A percentile compares a stretch with the other conserved stretches of the same genome.
Evolutionary conservation across 1,140 invertebrate species (phyloP).

Genomic region (Diachasma alloeum): DNA sequence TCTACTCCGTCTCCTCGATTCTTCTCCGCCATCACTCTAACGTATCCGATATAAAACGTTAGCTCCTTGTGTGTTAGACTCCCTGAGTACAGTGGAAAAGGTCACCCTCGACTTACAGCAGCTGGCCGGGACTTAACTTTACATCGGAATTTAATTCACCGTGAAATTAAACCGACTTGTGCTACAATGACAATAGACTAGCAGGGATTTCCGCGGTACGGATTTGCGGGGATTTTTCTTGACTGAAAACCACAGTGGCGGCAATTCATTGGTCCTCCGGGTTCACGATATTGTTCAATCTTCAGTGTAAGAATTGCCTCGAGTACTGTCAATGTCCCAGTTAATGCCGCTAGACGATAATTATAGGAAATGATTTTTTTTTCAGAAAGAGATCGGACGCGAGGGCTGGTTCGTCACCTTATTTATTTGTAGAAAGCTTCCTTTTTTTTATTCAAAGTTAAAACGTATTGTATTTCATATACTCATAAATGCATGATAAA

Average conservation of each 20-base stretch:
- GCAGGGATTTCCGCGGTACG: slow-evolving; percentile 54
- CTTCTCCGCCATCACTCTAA: slow-evolving; percentile 22
- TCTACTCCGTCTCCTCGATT: slow-evolving; percentile 8
- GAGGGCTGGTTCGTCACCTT: too few relatives aligned
- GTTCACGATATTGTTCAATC: too few relatives aligned
- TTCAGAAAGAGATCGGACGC: too few relatives aligned
- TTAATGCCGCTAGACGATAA: too few relatives aligned
- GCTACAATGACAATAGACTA: slow-evolving; percentile 54
- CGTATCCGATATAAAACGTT: slow-evolving; percentile 8
- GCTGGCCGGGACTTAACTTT: slow-evolving; percentile 58
- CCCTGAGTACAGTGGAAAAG: slow-evolving; percentile 40
- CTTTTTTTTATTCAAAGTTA: too few relatives aligned
- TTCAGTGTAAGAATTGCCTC: too few relatives aligned
- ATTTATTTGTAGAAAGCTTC: too few relatives aligned
- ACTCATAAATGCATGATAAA: too few relatives aligned
- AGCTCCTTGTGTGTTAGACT: slow-evolving; percentile 13
- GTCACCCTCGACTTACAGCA: slow-evolving; percentile 52
- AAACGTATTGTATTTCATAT: too few relatives aligned
- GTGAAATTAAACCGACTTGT: slow-evolving; percentile 64
- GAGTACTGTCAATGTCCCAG: too few relatives aligned
- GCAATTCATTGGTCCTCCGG: neutral
- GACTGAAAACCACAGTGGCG: neutral
- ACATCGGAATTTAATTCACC: slow-evolving; percentile 63
- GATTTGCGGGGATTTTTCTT: slow-evolving; percentile 48
- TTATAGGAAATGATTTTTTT: too few relatives aligned